Evolutionary conservation across 2,888 invertebrate species (phyloP).

Genomic region (Epirrhoe tristata): DNA sequence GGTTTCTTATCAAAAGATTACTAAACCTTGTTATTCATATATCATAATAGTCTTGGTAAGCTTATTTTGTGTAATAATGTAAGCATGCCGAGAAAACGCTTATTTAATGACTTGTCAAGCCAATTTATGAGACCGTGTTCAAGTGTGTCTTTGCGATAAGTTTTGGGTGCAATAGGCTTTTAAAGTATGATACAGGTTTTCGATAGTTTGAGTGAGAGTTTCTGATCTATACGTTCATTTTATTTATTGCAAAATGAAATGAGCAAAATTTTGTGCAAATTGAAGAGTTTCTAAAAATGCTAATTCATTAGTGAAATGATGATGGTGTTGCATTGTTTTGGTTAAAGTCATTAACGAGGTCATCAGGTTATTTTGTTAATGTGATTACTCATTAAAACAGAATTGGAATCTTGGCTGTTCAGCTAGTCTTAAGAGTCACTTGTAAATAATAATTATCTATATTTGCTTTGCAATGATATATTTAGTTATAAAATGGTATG

Average conservation of each 20-base stretch:
- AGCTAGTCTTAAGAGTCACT: background rate
- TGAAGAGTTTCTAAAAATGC: constrained; percentile 40
- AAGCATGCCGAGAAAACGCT: no score
- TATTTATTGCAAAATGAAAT: constrained; percentile 4
- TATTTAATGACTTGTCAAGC: no score
- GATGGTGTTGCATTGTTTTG: constrained; percentile 35
- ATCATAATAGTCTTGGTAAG: background rate
- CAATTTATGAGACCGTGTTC: no score
- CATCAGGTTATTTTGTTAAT: constrained; percentile 31
- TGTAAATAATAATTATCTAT: background rate
- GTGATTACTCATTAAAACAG: constrained; percentile 28
- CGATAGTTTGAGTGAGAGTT: background rate
- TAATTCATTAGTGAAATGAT: constrained; percentile 36
- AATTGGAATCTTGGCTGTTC: constrained; percentile 7
- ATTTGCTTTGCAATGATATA: background rate
- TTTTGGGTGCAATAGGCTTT: no score
- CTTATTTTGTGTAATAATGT: no score
- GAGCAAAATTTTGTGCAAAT: constrained; percentile 31
- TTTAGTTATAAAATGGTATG: background rate
- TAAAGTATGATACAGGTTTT: no score
- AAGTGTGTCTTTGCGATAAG: no score
- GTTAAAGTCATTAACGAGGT: constrained; percentile 36
- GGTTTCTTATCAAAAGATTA: background rate
- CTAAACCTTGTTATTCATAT: background rate
- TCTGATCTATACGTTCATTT: constrained; percentile 19